Percentiles rank a stretch among this genome's conserved stretches.
Conservation (phyloP, 2,113 vertebrate genomes). For the Nesogale talazaci region DNA sequence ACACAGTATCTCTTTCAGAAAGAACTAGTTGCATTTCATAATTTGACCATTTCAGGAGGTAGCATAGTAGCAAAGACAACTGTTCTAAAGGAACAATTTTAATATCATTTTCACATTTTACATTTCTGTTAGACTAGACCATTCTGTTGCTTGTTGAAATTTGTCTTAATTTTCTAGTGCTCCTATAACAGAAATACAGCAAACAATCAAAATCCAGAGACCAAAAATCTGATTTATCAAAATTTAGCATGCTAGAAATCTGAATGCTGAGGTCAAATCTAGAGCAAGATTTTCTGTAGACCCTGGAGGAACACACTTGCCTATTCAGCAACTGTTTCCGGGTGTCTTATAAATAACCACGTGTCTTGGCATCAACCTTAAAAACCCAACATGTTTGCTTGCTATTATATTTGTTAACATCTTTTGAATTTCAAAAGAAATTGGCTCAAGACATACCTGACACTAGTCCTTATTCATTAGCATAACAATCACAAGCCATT, state of each 20-base stretch:
- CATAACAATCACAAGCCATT: background rate
- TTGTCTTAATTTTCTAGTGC: background rate
- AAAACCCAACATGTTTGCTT: background rate
- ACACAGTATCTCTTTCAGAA: too few relatives aligned
- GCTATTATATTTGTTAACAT: background rate
- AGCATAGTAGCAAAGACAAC: too few relatives aligned
- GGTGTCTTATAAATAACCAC: background rate
- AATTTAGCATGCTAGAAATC: background rate
- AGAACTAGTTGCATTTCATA: too few relatives aligned
- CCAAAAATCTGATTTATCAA: too few relatives aligned
- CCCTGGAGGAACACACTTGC: background rate
- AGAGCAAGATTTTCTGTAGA: background rate
- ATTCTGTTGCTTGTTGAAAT: too few relatives aligned
- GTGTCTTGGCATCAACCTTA: background rate
- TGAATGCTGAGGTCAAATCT: background rate
- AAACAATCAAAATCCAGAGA: too few relatives aligned
- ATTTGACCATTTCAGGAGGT: too few relatives aligned
- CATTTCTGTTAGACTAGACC: too few relatives aligned
- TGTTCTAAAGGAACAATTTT: too few relatives aligned
- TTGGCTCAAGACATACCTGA: background rate
- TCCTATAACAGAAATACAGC: background rate
- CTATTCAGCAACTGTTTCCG: background rate
- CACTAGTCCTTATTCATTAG: background rate
- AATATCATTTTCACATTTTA: too few relatives aligned
- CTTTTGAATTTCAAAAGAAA: background rate